Evolutionary conservation across 2,797 vertebrate genomes (phyloP), one percentile per base, ranked within the genome.

Genomic region (Prionace glauca): DNA sequence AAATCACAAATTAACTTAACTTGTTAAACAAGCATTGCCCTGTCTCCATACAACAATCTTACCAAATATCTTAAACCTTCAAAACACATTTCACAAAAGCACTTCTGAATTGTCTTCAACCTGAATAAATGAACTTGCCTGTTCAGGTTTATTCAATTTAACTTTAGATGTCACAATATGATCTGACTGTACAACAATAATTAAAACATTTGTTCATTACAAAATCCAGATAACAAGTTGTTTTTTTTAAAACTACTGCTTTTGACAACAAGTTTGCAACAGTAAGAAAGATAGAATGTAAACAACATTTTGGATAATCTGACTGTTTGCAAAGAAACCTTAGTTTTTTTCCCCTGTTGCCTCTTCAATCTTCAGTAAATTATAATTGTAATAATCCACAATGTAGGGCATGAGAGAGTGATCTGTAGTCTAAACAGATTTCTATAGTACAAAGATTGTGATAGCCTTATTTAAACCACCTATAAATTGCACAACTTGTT

Each of bases 1-100:
- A 92, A 69, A 69, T 67, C 20, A 92, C 88, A 92, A 36, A 22
- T 92, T 92, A 92, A 92, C 90, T 92, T 92, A 92, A 92, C 90
- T 69, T 92, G 62, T 92, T 91, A 69, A 92, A 69, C 90, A 69
- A 69, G 3, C 20, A 24, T 67, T 69, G 16, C 16, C 10, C 4
- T 14, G 29, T 11, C 4, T 60, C 29, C 50, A 60, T 32, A 88
- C 86, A 11, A 56, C 0, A 67, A n/a, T 36, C 18, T 41, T 92
- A 7, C 12, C 18, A 92, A 92, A 41, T 36, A 67, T 92, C 20
- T 84, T 84, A 69, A 67, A 41, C 20, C 65, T 69, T 24, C 9
- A 36, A 24, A 92, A 92, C n/a, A 91, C 29, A 90, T 32, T 12
- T 41, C 79, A 81, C 41, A 91, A 90, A 90, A 91, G 18, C 32